phyloP scores from a whole-genome alignment of 2,113 vertebrate species.

The Perccottus glenii region DNA sequence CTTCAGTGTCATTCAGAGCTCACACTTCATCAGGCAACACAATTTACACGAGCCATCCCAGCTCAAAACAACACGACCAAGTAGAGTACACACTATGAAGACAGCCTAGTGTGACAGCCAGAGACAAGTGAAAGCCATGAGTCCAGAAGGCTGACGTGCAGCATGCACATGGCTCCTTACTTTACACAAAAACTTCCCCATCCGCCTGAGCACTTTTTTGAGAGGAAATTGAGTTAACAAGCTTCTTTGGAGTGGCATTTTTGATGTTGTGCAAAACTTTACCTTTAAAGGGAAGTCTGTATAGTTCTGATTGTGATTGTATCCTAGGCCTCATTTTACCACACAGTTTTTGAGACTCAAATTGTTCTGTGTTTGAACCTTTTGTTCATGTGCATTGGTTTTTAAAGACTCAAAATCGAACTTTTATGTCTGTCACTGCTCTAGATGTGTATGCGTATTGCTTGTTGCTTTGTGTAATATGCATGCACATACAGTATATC shows the following conservation, averaged over 20 bases:
- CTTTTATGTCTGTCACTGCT: no score
- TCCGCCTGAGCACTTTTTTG: slow-evolving; percentile 4
- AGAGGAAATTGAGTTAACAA: slow-evolving; percentile 42
- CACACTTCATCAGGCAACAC: slow-evolving; percentile 9
- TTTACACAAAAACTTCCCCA: slow-evolving; percentile 4
- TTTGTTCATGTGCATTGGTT: background rate
- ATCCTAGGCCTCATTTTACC: background rate
- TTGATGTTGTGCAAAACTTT: slow-evolving; percentile 10
- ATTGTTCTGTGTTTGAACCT: background rate
- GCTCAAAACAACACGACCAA: slow-evolving; percentile 12
- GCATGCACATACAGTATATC: no score
- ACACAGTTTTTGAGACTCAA: background rate
- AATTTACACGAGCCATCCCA: slow-evolving; percentile 25
- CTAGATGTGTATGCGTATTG: no score
- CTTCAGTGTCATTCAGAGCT: slow-evolving; percentile 6
- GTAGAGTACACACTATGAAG: background rate
- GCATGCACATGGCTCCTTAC: slow-evolving; percentile 2
- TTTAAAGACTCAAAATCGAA: background rate
- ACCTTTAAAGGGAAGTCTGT: background rate
- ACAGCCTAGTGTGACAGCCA: slow-evolving; percentile 6
- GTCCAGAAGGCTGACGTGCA: slow-evolving; percentile 23
- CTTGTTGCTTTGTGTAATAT: no score
- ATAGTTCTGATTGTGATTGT: background rate
- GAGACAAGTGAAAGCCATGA: slow-evolving; percentile 11
- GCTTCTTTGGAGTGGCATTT: slow-evolving; percentile 9